phyloP scores from a whole-genome alignment of 2,888 invertebrate species.

The Sminthurides aquaticus region DNA sequence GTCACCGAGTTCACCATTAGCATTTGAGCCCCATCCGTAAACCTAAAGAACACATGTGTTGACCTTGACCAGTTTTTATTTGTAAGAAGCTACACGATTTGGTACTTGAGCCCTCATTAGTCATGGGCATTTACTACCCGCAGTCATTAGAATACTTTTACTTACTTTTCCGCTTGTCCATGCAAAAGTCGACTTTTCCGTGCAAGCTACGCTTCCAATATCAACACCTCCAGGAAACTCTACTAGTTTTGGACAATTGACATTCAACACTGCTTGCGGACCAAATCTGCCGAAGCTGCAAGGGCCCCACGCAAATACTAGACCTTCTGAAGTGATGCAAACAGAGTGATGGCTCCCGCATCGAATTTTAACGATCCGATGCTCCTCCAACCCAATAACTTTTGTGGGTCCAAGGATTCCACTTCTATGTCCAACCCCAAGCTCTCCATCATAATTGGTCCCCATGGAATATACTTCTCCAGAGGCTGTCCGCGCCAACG shows the following conservation, averaged over 20 bases:
- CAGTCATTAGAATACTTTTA: no score
- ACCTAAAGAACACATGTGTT: no score
- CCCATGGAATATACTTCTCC: background rate
- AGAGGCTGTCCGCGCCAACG: background rate
- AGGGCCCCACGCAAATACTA: background rate
- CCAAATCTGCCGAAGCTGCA: background rate
- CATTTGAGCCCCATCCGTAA: background rate
- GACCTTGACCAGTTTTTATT: no score
- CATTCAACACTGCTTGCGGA: background rate
- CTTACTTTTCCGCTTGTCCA: background rate
- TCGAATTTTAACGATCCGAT: background rate
- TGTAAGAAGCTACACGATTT: no score
- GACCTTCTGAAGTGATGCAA: background rate
- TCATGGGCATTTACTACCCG: no score
- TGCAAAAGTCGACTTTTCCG: background rate
- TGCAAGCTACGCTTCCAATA: background rate
- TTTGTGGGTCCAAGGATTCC: background rate
- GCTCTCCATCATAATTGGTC: background rate
- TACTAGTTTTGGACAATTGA: background rate
- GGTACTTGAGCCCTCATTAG: no score
- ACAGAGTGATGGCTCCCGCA: background rate
- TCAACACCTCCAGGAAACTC: background rate
- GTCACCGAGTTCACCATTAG: background rate
- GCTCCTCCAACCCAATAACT: background rate
- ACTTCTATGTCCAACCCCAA: background rate